phyloP scores from a whole-genome alignment of 2,113 vertebrate species.

The Megaptera novaeangliae region DNA sequence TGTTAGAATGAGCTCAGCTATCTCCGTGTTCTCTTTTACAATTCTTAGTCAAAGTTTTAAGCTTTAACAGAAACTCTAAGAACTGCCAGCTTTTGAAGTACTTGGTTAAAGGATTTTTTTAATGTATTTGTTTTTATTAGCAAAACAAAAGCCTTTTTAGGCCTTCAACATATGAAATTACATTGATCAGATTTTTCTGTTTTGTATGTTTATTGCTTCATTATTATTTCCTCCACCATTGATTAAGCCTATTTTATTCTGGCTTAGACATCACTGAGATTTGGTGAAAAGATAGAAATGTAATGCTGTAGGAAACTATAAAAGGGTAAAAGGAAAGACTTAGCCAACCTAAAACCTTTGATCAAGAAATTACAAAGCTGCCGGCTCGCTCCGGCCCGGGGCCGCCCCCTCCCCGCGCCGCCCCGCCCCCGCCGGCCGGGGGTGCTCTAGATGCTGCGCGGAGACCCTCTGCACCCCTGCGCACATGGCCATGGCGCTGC shows the following conservation, averaged over 20 bases:
- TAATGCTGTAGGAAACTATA: background rate
- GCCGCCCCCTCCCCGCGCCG: too few species aligned
- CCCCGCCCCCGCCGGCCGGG: too few species aligned
- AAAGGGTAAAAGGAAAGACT: background rate
- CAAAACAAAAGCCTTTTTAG: background rate
- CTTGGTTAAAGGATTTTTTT: constrained; percentile 1
- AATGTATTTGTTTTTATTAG: constrained; percentile 24
- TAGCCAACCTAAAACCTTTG: background rate
- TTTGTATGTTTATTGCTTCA: constrained; percentile 12
- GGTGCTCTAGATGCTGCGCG: too few species aligned
- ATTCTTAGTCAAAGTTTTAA: constrained; percentile 8
- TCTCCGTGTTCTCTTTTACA: constrained; percentile 14
- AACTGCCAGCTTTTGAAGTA: background rate
- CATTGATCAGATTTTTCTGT: background rate
- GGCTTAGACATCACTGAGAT: background rate
- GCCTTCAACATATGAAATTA: background rate
- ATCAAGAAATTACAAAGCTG: background rate
- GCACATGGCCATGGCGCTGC: too few species aligned
- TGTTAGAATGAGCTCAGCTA: constrained; percentile 29
- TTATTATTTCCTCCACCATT: background rate
- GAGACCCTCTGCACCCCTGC: too few species aligned
- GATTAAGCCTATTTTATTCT: background rate
- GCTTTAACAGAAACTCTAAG: background rate
- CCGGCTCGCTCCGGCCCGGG: too few species aligned
- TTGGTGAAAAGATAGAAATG: background rate